Conservation (phyloP, 1,140 invertebrate species). For the Gonioctena quinquepunctata region DNA sequence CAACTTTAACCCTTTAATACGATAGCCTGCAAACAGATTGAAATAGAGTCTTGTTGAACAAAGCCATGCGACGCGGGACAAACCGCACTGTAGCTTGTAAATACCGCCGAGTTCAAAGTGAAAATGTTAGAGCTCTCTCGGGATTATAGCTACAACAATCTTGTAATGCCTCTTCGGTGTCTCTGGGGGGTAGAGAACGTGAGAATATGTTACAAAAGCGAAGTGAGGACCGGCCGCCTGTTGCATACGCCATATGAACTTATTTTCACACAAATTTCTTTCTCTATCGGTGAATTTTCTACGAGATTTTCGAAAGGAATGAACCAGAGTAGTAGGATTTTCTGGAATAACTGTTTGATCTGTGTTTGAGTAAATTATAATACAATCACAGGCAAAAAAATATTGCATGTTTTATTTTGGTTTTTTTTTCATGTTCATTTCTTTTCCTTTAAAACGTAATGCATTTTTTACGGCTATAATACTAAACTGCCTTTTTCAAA, state of each 20-base stretch:
- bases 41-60: conserved; percentile 17
- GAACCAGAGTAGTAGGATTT: no score
- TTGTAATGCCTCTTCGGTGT: conserved; percentile 43
- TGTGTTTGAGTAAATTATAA: no score
- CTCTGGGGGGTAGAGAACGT: conserved; percentile 41
- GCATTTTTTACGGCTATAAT: no score
- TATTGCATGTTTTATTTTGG: no score
- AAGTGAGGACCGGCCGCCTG: neutral
- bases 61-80: conserved; percentile 25
- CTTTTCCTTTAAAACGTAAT: no score
- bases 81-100: conserved; percentile 39
- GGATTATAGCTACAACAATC: conserved; percentile 49
- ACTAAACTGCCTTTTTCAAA: no score
- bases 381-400: no score
- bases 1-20: no score
- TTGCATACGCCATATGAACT: neutral
- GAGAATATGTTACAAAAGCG: conserved; percentile 38
- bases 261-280: neutral
- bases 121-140: conserved; percentile 45
- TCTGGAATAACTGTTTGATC: no score
- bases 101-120: conserved; percentile 42
- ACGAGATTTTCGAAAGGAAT: no score
- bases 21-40: neutral
- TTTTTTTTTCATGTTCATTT: no score
- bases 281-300: neutral